Percentiles rank a stretch among this genome's conserved stretches.
Evolutionary conservation across 1,140 invertebrate genomes (phyloP).

Genomic region (Microplitis mediator): DNA sequence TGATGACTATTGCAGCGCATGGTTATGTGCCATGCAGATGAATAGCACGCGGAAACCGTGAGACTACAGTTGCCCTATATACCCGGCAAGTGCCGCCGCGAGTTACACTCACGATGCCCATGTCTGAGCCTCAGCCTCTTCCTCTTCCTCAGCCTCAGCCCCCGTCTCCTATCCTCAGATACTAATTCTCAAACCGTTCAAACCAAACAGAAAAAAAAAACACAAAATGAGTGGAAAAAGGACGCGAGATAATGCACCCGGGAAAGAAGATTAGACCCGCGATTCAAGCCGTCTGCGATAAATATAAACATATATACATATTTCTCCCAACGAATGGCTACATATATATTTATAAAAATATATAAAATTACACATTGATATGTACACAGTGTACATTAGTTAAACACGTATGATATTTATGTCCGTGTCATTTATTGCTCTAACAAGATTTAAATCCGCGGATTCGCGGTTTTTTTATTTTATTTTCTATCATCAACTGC

Average conservation of each 20-base stretch:
- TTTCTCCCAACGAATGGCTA: constrained; percentile 26
- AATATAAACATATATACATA: no score
- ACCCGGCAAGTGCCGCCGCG: constrained; percentile 41
- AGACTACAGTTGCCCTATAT: constrained; percentile 61
- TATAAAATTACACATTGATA: neutral
- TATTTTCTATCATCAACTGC: neutral
- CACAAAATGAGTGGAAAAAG: no score
- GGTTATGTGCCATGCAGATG: constrained; percentile 49
- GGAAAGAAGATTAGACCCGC: no score
- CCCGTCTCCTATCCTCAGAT: no score
- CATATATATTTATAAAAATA: constrained; percentile 8
- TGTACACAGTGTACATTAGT: no score
- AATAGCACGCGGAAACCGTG: constrained; percentile 60
- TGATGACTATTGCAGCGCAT: constrained; percentile 33
- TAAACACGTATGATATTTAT: no score
- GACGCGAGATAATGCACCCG: no score
- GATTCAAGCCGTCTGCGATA: no score
- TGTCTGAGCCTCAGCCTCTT: neutral
- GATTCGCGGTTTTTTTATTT: neutral
- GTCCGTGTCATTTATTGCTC: constrained; percentile 22
- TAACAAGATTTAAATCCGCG: constrained; percentile 7
- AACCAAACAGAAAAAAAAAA: no score
- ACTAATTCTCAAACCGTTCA: no score
- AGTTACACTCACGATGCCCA: constrained; percentile 48
- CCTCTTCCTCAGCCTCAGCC: no score